These are phyloP conservation scores for Pseudorasbora parva DNA, from an alignment of 2,113 vertebrate genomes.

Conservation along the genomic window DNA sequence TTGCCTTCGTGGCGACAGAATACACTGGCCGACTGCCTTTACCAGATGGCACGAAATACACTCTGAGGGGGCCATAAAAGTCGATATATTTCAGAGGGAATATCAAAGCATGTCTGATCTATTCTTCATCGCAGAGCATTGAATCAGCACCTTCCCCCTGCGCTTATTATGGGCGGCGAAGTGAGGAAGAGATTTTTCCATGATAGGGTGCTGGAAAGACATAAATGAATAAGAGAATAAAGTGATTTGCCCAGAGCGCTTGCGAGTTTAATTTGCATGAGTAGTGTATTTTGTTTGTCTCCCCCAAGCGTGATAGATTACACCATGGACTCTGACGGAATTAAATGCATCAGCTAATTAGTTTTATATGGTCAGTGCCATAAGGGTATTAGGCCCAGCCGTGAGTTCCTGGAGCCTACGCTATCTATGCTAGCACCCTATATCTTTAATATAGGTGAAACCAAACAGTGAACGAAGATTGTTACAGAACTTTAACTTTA, in stretches of 20 bases:
- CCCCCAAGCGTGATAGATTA: slow-evolving; percentile 70
- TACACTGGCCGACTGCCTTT: slow-evolving; percentile 8
- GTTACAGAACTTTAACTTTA: too few species aligned
- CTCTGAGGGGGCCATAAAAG: neutral
- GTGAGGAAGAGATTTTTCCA: slow-evolving; percentile 36
- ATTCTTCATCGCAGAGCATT: slow-evolving; percentile 43
- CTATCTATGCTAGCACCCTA: neutral
- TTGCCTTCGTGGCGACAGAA: slow-evolving; percentile 16
- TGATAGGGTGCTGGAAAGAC: slow-evolving; percentile 60
- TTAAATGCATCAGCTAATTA: slow-evolving; percentile 79
- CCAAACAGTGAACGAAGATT: neutral
- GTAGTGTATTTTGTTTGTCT: slow-evolving; percentile 74
- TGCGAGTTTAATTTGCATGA: slow-evolving; percentile 73
- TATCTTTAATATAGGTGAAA: neutral
- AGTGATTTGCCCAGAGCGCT: slow-evolving; percentile 62
- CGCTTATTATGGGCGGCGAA: slow-evolving; percentile 46
- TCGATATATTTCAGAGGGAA: slow-evolving; percentile 33
- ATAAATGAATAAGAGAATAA: slow-evolving; percentile 66
- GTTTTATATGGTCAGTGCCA: slow-evolving; percentile 69
- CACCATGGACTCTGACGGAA: slow-evolving; percentile 70
- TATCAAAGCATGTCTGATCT: slow-evolving; percentile 26
- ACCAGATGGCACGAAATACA: slow-evolving; percentile 8
- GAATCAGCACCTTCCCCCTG: slow-evolving; percentile 46
- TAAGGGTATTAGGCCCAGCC: slow-evolving; percentile 40
- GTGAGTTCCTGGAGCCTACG: slow-evolving; percentile 13